Evolutionary conservation across 2,888 invertebrate genomes (phyloP), one percentile per base, ranked within the genome.

Genomic region (Melanchra persicariae): DNA sequence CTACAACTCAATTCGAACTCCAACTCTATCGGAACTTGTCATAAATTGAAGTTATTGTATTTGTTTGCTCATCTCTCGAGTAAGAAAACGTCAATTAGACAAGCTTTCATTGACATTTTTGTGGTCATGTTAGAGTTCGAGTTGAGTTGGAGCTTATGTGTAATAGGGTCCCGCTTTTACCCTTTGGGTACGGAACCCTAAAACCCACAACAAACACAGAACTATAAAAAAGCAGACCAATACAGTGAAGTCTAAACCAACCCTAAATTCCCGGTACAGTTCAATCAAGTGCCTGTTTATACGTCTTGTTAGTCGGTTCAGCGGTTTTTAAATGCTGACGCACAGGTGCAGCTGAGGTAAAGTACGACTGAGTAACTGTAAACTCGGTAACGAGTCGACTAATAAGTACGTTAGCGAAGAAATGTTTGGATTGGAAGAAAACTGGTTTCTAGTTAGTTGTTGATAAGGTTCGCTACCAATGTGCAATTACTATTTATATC

Each of bases 221-320:
- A n/a, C n/a, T 37, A 37, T 5, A 1, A 52, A 30, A 30, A 10
- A 12, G 54, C n/a, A 26, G 19, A 17, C 26, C 0, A 10, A 30
- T 34, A 7, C 22, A n/a, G 7, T 1, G 7, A 47, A 71, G 24
- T 57, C 43, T 24, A 8, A 17, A 2, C 26, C 3, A 24, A 3
- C 43, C n/a, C n/a, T 24, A 45, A 71, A 55, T 57, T 45, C 43
- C 7, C 43, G 40, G 17, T 30, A 34, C 40, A 47, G 66, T 69
- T 77, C 77, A 63, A 79, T 77, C 72, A 69, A 79, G 62, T 65
- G 34, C 60, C 24, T 60, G 37, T 37, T 61, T 43, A 43, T 19
- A 75, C n/a, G n/a, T n/a, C 64, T 60, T 52, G 72, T 66, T 54
- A 66, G n/a, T 26, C 45, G 24, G 72, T 69, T 72, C 77, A 79